These are phyloP conservation scores for Gila orcuttii DNA, from an alignment of 2,113 vertebrate genomes.

Conservation along the genomic window DNA sequence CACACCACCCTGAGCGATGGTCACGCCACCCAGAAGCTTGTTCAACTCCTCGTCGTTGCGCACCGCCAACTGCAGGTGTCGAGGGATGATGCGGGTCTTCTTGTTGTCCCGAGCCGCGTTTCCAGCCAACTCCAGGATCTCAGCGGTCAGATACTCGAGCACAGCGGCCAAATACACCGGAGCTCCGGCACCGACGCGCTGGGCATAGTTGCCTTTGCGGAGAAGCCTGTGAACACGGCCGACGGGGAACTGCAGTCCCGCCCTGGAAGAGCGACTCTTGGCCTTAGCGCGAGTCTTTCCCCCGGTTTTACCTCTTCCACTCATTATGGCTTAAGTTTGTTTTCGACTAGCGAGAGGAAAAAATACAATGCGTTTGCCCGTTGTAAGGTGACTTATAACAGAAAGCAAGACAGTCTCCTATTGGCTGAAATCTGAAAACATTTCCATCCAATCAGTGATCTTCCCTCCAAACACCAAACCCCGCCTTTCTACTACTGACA, in stretches of 20 bases:
- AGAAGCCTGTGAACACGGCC: neutral
- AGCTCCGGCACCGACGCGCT: neutral
- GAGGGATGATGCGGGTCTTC: neutral
- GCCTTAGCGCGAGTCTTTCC: neutral
- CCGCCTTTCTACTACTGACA: too few species aligned
- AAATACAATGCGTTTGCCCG: neutral
- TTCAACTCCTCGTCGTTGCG: neutral
- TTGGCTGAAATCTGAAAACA: neutral
- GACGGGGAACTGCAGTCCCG: neutral
- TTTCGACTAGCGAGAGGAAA: fast-evolving
- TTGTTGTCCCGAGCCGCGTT: neutral
- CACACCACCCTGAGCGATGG: neutral
- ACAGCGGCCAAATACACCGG: neutral
- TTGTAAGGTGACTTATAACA: neutral
- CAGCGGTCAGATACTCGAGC: neutral
- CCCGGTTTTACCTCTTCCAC: neutral
- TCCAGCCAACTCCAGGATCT: neutral
- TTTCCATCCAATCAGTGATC: neutral
- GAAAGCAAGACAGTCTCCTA: neutral
- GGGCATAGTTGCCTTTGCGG: neutral
- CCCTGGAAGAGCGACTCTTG: neutral
- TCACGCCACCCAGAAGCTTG: neutral
- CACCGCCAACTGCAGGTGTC: neutral
- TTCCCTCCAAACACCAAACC: too few species aligned
- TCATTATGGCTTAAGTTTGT: neutral